Percentiles rank a stretch among this genome's conserved stretches.
These are phyloP conservation scores for Macaca mulatta DNA, from an alignment of 2,113 vertebrate genomes.

Conservation along the genomic window DNA sequence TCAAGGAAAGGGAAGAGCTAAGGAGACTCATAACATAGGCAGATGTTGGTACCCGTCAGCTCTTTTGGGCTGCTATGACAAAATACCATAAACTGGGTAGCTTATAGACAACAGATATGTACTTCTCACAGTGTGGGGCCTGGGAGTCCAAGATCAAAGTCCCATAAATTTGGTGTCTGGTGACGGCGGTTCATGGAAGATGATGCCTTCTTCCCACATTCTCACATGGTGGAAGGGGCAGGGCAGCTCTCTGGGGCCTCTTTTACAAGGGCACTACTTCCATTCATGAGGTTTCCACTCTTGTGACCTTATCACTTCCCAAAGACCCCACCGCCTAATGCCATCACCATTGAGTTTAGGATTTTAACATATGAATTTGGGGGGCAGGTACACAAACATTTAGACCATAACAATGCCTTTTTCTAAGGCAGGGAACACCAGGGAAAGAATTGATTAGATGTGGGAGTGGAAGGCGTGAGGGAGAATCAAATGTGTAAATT, in stretches of 20 bases:
- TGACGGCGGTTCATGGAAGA: neutral
- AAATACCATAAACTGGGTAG: neutral
- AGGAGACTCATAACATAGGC: neutral
- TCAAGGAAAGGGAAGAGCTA: neutral
- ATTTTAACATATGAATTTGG: neutral
- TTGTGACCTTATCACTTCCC: neutral
- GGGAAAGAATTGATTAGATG: neutral
- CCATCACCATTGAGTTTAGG: neutral
- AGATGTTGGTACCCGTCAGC: neutral
- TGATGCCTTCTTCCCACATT: neutral
- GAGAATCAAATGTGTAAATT: neutral
- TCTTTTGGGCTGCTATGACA: neutral
- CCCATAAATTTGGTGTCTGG: no score
- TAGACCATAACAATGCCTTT: neutral
- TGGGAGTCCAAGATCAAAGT: neutral
- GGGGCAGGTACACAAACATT: neutral
- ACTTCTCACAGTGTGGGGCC: neutral
- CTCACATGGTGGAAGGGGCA: neutral
- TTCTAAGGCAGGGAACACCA: neutral
- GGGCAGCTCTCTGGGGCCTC: neutral
- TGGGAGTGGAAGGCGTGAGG: neutral
- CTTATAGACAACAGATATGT: neutral
- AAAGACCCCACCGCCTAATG: neutral
- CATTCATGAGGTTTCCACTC: rapidly evolving
- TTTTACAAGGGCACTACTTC: neutral